phyloP scores from a whole-genome alignment of 37 sponge, comb jelly and placozoan genomes.

The Lycopodina hypogea region DNA sequence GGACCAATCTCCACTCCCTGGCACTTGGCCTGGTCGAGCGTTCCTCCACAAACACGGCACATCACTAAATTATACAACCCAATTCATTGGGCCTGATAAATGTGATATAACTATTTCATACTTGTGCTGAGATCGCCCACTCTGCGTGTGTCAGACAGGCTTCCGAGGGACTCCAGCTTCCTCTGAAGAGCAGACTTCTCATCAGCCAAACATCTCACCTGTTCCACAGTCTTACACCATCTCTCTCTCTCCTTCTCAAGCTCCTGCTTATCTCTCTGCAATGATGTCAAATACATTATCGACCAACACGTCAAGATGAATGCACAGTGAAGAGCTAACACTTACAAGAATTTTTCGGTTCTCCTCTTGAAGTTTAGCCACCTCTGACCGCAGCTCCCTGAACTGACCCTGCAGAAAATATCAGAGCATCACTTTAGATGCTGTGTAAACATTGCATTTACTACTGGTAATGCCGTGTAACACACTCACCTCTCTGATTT shows the following conservation, averaged over 20 bases:
- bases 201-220: conserved; percentile 1
- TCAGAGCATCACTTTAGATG: neutral
- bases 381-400: neutral
- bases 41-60: too few species aligned
- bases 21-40: too few species aligned
- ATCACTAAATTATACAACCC: too few species aligned
- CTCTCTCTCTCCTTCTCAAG: neutral
- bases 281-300: neutral
- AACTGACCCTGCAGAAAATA: neutral
- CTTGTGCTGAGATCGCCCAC: neutral
- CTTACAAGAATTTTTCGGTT: conserved; percentile 4
- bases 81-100: too few species aligned
- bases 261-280: neutral
- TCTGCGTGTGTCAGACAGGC: neutral
- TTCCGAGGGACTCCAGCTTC: conserved; percentile 10
- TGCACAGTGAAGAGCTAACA: neutral
- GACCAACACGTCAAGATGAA: too few species aligned
- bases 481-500: neutral
- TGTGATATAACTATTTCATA: too few species aligned
- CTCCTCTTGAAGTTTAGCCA: neutral
- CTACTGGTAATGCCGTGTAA: neutral
- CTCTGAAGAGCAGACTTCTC: conserved; percentile 23
- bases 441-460: neutral
- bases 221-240: conserved; percentile 1
- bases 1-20: too few species aligned